Evolutionary conservation across 2,113 vertebrate species (phyloP).

Genomic region (Phrynosoma platyrhinos): DNA sequence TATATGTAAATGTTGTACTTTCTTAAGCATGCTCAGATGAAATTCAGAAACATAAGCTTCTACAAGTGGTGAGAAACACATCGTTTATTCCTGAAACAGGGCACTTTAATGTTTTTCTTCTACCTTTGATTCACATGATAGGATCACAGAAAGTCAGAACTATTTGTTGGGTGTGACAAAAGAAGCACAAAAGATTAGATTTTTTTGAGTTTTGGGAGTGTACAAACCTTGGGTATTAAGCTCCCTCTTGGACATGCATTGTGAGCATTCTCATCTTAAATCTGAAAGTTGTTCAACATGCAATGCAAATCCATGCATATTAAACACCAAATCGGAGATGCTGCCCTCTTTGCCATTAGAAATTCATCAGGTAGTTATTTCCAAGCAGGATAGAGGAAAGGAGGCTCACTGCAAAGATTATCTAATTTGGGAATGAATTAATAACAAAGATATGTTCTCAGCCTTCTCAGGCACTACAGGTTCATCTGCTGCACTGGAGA

Average conservation of each 20-base stretch:
- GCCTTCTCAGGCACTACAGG: constrained; percentile 30
- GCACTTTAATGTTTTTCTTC: background rate
- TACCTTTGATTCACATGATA: constrained; percentile 8
- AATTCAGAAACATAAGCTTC: background rate
- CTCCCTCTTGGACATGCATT: constrained; percentile 32
- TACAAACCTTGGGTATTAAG: background rate
- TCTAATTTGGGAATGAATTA: constrained; percentile 46
- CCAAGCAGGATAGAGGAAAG: constrained; percentile 36
- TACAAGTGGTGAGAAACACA: background rate
- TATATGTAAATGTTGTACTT: constrained; percentile 31
- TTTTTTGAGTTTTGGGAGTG: constrained; percentile 8
- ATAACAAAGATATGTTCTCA: constrained; percentile 46
- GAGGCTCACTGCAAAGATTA: constrained; percentile 46
- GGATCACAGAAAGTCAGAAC: constrained; percentile 22
- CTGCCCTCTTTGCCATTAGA: constrained; percentile 50
- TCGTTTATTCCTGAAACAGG: background rate
- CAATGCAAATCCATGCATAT: constrained; percentile 58
- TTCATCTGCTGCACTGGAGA: background rate
- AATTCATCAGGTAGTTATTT: constrained; percentile 64
- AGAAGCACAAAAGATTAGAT: background rate
- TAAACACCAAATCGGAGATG: constrained; percentile 38
- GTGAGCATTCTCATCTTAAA: background rate
- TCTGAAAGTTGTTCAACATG: constrained; percentile 32
- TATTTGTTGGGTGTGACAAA: background rate
- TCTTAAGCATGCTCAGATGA: constrained; percentile 22